Conservation (phyloP, 2,888 invertebrate genomes). For the Yponomeuta evonymella region DNA sequence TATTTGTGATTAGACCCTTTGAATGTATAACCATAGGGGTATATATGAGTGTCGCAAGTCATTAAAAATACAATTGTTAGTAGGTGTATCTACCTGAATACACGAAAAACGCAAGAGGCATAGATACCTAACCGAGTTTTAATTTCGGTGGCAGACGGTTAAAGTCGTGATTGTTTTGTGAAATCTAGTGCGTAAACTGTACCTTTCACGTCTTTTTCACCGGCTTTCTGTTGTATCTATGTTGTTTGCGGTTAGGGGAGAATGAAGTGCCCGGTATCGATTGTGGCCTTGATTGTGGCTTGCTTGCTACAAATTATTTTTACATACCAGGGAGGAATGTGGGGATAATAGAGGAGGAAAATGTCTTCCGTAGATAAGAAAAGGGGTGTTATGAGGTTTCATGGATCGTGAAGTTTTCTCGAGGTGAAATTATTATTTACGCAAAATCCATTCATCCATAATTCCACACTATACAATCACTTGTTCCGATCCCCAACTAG, state of each 20-base stretch:
- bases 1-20: too few relatives aligned
- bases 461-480: too few relatives aligned
- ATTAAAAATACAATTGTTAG: too few relatives aligned
- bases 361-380: not conserved
- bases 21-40: too few relatives aligned
- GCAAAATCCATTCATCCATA: too few relatives aligned
- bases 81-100: too few relatives aligned
- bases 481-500: too few relatives aligned
- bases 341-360: not conserved
- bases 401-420: not conserved
- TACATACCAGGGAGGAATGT: not conserved
- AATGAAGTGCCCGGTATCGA: not conserved
- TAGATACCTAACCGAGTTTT: too few relatives aligned
- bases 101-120: too few relatives aligned
- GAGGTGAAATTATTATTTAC: not conserved
- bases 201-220: not conserved
- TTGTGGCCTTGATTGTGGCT: not conserved
- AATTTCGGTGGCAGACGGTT: not conserved
- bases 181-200: not conserved
- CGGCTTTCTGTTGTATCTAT: not conserved
- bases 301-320: not conserved
- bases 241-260: not conserved
- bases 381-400: not conserved
- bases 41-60: too few relatives aligned
- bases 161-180: not conserved